Conservation (phyloP, 2,797 vertebrate genomes). For the Coracias cyanogaster region DNA sequence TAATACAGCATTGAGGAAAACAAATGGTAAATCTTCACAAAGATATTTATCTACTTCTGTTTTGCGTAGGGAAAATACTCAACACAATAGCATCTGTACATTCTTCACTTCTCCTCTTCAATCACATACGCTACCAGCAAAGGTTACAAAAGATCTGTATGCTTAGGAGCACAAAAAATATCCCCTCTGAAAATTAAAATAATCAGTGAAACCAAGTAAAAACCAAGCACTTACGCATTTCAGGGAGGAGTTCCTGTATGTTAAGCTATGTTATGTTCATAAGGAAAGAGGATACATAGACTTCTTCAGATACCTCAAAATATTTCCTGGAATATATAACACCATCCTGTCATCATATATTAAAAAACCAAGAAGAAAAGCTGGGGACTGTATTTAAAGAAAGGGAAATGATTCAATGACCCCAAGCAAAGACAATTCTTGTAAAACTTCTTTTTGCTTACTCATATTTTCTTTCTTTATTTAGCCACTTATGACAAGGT, state of each 20-base stretch:
- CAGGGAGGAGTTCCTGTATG: neutral
- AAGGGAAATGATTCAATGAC: neutral
- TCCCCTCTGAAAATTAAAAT: neutral
- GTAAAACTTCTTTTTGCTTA: constrained; percentile 19
- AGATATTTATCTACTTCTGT: neutral
- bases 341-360: neutral
- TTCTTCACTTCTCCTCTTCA: neutral
- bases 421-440: neutral
- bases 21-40: neutral
- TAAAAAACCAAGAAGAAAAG: neutral
- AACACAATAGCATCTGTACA: accelerated
- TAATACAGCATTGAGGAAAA: neutral
- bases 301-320: neutral
- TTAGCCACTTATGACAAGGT: constrained; percentile 11
- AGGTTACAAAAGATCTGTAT: neutral
- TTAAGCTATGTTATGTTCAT: neutral
- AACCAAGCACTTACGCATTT: neutral
- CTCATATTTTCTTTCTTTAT: neutral
- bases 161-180: neutral
- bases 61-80: neutral
- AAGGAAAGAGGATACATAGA: neutral
- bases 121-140: neutral
- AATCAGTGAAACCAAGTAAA: neutral
- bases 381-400: neutral
- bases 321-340: neutral